These are phyloP conservation scores for Oplegnathus fasciatus DNA, from an alignment of 2,113 vertebrate genomes.

Conservation along the genomic window DNA sequence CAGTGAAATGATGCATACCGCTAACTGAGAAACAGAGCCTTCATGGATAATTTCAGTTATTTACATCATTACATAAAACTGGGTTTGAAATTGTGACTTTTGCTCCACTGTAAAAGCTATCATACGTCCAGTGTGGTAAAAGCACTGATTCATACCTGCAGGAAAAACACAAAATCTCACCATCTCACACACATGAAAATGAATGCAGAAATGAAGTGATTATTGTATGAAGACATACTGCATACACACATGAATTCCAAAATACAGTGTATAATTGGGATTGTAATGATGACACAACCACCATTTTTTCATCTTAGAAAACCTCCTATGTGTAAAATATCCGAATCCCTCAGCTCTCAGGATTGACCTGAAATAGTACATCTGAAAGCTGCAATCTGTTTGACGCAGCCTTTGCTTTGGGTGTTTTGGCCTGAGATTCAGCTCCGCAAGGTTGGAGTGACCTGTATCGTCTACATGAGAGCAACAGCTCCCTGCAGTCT, in stretches of 20 bases:
- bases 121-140: neutral
- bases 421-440: constrained; percentile 47
- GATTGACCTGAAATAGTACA: neutral
- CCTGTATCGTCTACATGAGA: constrained; percentile 56
- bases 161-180: neutral
- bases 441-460: constrained; percentile 47
- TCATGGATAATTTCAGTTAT: neutral
- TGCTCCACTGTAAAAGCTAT: neutral
- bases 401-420: constrained; percentile 15
- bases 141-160: neutral
- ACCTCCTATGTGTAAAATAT: constrained; percentile 5
- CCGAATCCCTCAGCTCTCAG: neutral
- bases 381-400: constrained; percentile 29
- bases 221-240: neutral
- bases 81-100: neutral
- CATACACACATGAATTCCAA: neutral
- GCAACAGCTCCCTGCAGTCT: constrained; percentile 65
- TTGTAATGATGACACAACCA: neutral
- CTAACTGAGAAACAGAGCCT: neutral
- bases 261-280: neutral
- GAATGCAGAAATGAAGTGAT: neutral
- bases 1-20: neutral
- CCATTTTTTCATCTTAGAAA: neutral
- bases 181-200: neutral
- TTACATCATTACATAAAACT: neutral